Evolutionary conservation across 1,140 invertebrate genomes (phyloP), one percentile per base, ranked within the genome.

Genomic region (Melitaea cinxia): DNA sequence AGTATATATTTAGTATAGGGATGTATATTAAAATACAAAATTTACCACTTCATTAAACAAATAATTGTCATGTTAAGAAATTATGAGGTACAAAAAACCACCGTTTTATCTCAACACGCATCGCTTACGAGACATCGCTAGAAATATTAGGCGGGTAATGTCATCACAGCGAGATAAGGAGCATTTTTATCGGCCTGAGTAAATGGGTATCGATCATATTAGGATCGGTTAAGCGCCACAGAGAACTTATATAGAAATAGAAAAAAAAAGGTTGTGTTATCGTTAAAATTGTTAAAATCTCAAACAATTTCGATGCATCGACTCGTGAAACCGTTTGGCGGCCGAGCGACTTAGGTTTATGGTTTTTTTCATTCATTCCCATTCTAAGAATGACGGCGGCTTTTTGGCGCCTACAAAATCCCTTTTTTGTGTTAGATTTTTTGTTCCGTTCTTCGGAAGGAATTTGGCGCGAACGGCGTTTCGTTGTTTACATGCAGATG

Each of bases 281-380:
- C 82, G 72, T 74, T 65, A 73, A n/a, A 83, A 80, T 85, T 84
- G 78, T 79, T 83, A 76, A 73, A 82, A 77, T 75, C 72, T 77
- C 75, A 62, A 77, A 79, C 73, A 78, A 79, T 83, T 80, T 77
- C 62, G 73, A 78, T 82, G 78, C 83, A 87, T 82, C 82, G 83
- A 78, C 68, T 83, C 77, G 83, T 85, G 77, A 82, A 85, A 80
- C 80, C 73, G 83, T 88, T 87, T 80, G 82, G 80, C 80, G 78
- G 78, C 66, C 50, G 67, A 59, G 59, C 67, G 67, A 74, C 71
- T 80, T 73, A 70, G 70, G 72, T 84, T 85, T 85, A 81, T 78
- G 76, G 72, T 71, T 85, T 89, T 89, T 89, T 89, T 86, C 77
- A 82, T 86, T 85, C 80, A 83, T 78, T 78, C 80, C 57, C 68